Base-by-base conservation (phyloP, 2,113 vertebrate genomes). In the Sylvilagus bachmani region DNA sequence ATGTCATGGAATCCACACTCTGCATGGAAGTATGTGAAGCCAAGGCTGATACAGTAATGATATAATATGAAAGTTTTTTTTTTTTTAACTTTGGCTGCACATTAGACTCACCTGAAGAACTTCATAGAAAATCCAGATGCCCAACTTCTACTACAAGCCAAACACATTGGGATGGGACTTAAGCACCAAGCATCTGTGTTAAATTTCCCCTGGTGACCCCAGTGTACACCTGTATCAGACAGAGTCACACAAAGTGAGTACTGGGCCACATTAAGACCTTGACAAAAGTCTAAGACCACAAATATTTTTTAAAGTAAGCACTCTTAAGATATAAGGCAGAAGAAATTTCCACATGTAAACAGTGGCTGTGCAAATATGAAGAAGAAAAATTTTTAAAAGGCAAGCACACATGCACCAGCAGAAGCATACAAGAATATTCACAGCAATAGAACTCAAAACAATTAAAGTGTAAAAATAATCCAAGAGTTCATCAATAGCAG, bases 241-340 rank as follows among this genome's bases (percentile, higher is more conserved):
- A 69, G 55, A 69, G 49, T 29, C 29, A 69, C 16, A 78, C 27
- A 70, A 29, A 61, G 13, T 78, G n/a, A 74, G n/a, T 44, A 29
- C 44, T 14, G 10, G 55, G 29, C 70, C 21, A 73, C 16, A 71
- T 86, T 86, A 58, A 91, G 6, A 87, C 25, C 80, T 25, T 21
- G 38, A 62, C 19, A 77, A 83, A 92, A 51, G 69, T 58, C n/a
- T 85, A 85, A 85, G 17, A 67, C 21, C 61, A 44, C 62, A 93
- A 82, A 14, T 27, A 74, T 55, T 93, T 91, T 91, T 24, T 1
- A 61, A 61, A 83, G n/a, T 55, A n/a, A 62, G 33, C 74, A 31
- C 21, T 75, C 36, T 77, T 13, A 69, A 89, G 24, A 10, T 51
- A 25, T 3, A 36, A 36, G 51, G 9, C 24, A 89, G 51, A 89